Percentiles rank a stretch among this genome's conserved stretches.
Evolutionary conservation across 2,113 vertebrate genomes (phyloP).

Genomic region (Buteo buteo): DNA sequence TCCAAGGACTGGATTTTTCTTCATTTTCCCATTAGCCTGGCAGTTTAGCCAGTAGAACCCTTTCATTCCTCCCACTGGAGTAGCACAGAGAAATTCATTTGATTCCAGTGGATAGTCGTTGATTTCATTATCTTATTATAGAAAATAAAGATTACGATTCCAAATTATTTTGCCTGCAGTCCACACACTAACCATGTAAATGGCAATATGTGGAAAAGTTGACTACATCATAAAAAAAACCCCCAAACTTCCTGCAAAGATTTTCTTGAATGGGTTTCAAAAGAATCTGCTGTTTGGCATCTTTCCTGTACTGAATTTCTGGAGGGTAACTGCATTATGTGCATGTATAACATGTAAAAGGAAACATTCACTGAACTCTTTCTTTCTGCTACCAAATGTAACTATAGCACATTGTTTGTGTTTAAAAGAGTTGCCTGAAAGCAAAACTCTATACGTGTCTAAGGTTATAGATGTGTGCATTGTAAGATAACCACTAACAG

Average conservation of each 20-base stretch:
- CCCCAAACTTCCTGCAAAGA: conserved; percentile 21
- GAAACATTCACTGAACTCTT: background rate
- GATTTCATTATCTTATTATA: conserved; percentile 53
- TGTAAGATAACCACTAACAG: background rate
- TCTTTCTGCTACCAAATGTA: background rate
- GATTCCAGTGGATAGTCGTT: conserved; percentile 14
- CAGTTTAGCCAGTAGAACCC: background rate
- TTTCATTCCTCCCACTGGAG: conserved; percentile 10
- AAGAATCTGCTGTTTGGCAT: conserved; percentile 24
- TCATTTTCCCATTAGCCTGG: background rate
- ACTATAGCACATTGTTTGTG: background rate
- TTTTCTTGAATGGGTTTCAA: conserved; percentile 47
- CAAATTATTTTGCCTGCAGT: conserved; percentile 37
- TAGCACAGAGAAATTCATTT: background rate
- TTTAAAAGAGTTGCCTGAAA: background rate
- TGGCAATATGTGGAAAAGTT: background rate
- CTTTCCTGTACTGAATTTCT: conserved; percentile 30
- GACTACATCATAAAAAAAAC: conserved; percentile 29
- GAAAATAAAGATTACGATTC: conserved; percentile 38
- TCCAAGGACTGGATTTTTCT: background rate
- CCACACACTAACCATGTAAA: background rate
- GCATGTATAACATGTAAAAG: background rate
- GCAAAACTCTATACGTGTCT: background rate
- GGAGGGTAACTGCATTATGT: conserved; percentile 11
- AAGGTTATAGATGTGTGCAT: background rate